These are phyloP conservation scores for Apotomis turbidana DNA, from an alignment of 2,888 invertebrate species.

Conservation along the genomic window DNA sequence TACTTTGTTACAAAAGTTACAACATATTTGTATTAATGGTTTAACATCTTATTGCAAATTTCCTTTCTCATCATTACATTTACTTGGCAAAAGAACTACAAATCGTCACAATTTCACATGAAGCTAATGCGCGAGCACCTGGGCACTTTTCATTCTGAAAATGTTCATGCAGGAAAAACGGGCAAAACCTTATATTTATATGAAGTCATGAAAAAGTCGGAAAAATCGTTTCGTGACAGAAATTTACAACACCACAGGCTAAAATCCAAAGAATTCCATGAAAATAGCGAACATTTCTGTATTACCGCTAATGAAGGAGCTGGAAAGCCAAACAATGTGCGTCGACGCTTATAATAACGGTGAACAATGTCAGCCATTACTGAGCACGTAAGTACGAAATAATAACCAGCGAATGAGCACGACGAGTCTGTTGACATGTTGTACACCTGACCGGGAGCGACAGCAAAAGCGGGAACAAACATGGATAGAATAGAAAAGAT, in stretches of 20 bases:
- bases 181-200: no score
- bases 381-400: slow-evolving; percentile 35
- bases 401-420: slow-evolving; percentile 38
- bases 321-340: slow-evolving; percentile 5
- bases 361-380: slow-evolving; percentile 28
- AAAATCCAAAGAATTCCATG: slow-evolving; percentile 10
- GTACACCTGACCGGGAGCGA: slow-evolving; percentile 36
- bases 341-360: slow-evolving; percentile 16
- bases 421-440: slow-evolving; percentile 40
- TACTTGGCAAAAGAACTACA: no score
- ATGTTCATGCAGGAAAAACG: no score
- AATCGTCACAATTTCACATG: no score
- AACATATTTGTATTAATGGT: no score
- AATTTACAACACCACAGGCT: slow-evolving; percentile 1
- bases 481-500: background rate
- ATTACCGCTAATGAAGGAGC: slow-evolving; percentile 13
- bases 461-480: slow-evolving; percentile 11
- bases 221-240: slow-evolving; percentile 13
- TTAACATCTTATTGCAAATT: no score
- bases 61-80: no score
- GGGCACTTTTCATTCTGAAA: no score
- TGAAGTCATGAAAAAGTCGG: no score
- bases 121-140: no score
- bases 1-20: no score
- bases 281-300: slow-evolving; percentile 20